phyloP scores from a whole-genome alignment of 2,113 vertebrate species.

The Pterocles gutturalis region DNA sequence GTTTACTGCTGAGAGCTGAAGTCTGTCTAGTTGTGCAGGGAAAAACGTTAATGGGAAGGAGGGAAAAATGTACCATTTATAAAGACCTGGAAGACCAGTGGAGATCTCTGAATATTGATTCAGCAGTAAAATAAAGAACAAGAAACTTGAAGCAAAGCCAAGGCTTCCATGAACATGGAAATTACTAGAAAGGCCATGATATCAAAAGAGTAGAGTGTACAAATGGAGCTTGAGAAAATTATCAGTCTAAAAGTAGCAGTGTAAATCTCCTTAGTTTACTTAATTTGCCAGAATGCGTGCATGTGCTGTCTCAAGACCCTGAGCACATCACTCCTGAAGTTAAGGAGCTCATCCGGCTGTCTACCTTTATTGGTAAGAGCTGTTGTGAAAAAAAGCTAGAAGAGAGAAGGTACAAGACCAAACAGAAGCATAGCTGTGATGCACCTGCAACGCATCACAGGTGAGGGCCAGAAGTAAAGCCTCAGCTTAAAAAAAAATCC shows the following conservation, averaged over 20 bases:
- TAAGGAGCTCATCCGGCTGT: background rate
- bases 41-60: background rate
- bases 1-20: background rate
- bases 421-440: background rate
- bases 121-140: background rate
- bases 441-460: background rate
- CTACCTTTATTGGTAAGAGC: background rate
- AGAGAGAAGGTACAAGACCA: background rate
- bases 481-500: background rate
- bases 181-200: background rate
- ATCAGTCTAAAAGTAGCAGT: background rate
- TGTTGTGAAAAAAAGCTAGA: background rate
- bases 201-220: background rate
- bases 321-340: background rate
- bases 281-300: background rate
- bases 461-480: fast-evolving
- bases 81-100: background rate
- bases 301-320: background rate
- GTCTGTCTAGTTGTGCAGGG: background rate
- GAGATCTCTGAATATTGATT: background rate
- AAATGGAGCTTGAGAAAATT: background rate
- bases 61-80: background rate
- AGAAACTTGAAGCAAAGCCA: background rate
- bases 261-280: background rate
- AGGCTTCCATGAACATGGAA: background rate